Evolutionary conservation across 2,113 vertebrate genomes (phyloP).

Genomic region (Chloropsis hardwickii): DNA sequence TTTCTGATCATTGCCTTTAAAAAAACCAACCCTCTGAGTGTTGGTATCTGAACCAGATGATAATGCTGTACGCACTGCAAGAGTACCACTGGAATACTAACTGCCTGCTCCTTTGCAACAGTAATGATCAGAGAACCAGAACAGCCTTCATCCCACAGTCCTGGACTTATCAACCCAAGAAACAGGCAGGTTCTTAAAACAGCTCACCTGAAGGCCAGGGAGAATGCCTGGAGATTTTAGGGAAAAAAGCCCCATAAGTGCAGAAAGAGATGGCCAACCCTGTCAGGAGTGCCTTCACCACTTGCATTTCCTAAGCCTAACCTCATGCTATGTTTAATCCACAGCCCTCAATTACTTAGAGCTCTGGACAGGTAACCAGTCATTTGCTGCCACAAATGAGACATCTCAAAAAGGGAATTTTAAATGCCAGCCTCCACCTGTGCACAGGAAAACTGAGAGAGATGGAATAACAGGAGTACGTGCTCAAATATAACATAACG

Average conservation of each 20-base stretch:
- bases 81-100: not conserved
- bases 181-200: not conserved
- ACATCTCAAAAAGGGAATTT: not conserved
- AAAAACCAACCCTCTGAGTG: not conserved
- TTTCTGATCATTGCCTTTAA: not conserved
- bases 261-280: not conserved
- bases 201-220: not conserved
- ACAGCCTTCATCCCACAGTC: not conserved
- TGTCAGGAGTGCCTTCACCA: not conserved
- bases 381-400: not conserved
- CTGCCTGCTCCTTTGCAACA: not conserved
- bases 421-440: not conserved
- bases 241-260: fast-evolving
- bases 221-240: not conserved
- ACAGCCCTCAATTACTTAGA: not conserved
- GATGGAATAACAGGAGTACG: fast-evolving
- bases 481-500: not conserved
- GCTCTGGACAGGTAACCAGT: not conserved
- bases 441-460: not conserved
- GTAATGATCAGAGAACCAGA: not conserved
- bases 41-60: not conserved
- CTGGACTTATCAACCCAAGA: fast-evolving
- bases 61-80: not conserved
- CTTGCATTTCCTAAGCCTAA: not conserved
- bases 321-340: not conserved